phyloP scores from a whole-genome alignment of 2,888 invertebrate species.

The Argyresthia goedartella region DNA sequence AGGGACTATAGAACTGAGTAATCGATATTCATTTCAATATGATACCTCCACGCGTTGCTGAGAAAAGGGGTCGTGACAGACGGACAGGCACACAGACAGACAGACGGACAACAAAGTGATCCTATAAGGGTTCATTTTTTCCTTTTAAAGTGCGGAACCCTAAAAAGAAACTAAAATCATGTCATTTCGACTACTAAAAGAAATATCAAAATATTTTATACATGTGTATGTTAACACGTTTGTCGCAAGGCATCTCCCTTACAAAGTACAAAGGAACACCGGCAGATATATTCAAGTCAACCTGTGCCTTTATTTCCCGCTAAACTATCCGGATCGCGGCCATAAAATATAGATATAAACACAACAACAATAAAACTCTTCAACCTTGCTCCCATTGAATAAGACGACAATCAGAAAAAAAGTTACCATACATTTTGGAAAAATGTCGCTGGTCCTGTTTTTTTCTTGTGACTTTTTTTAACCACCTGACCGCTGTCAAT shows the following conservation, averaged over 20 bases:
- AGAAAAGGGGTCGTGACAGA: no score
- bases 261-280: slow-evolving; percentile 44
- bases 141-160: neutral
- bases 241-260: slow-evolving; percentile 59
- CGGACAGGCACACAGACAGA: no score
- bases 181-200: slow-evolving; percentile 41
- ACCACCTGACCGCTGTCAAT: slow-evolving; percentile 60
- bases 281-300: slow-evolving; percentile 34
- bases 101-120: no score
- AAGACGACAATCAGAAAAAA: slow-evolving; percentile 25
- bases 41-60: no score
- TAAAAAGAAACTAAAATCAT: slow-evolving; percentile 27
- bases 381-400: slow-evolving; percentile 29
- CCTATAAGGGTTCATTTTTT: neutral
- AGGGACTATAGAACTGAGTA: no score
- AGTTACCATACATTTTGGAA: slow-evolving; percentile 30
- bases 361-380: slow-evolving; percentile 52
- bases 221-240: slow-evolving; percentile 62
- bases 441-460: slow-evolving; percentile 27
- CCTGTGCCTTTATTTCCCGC: slow-evolving; percentile 20
- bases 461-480: slow-evolving; percentile 28
- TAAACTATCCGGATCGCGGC: slow-evolving; percentile 32
- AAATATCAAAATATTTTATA: slow-evolving; percentile 70
- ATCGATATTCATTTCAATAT: no score
- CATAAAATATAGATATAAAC: slow-evolving; percentile 63